Percentiles rank a stretch among this genome's conserved stretches.
These are phyloP conservation scores for Drosophila trapezifrons DNA, from an alignment of 1,140 invertebrate genomes.

Conservation along the genomic window DNA sequence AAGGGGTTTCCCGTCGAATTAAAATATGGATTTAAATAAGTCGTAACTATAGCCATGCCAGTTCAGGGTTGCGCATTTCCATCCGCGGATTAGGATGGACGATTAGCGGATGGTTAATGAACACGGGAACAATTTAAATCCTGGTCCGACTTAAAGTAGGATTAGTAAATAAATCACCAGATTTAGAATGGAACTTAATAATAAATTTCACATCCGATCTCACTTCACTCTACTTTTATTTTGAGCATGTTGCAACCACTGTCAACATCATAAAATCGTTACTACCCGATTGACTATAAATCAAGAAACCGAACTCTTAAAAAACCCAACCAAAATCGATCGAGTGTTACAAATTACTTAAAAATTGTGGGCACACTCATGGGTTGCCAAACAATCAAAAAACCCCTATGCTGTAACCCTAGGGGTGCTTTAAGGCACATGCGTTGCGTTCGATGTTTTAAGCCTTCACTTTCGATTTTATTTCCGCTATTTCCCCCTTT, in stretches of 20 bases:
- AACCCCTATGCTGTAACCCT: slow-evolving; percentile 34
- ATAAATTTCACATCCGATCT: background rate
- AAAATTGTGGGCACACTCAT: slow-evolving; percentile 76
- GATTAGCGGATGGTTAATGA: slow-evolving; percentile 25
- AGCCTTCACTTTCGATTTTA: slow-evolving; percentile 53
- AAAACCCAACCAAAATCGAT: slow-evolving; percentile 44
- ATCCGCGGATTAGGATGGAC: slow-evolving; percentile 51
- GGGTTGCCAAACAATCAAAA: slow-evolving; percentile 31
- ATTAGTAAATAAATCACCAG: slow-evolving; percentile 16
- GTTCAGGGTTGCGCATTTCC: slow-evolving; percentile 29
- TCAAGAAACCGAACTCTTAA: slow-evolving; percentile 42
- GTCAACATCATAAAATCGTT: slow-evolving; percentile 51
- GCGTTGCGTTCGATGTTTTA: slow-evolving; percentile 40
- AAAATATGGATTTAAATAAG: slow-evolving; percentile 59
- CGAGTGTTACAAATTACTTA: slow-evolving; percentile 77
- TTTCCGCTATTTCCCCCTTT: slow-evolving; percentile 12
- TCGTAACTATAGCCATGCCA: background rate
- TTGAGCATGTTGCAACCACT: slow-evolving; percentile 4
- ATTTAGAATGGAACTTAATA: background rate
- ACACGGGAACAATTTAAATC: slow-evolving; percentile 10
- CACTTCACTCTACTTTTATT: background rate
- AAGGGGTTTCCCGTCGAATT: slow-evolving; percentile 53
- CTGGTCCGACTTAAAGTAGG: background rate
- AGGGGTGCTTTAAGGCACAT: slow-evolving; percentile 39
- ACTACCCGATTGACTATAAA: slow-evolving; percentile 65